Percentiles rank a stretch among this genome's conserved stretches.
These are phyloP conservation scores for Helogale parvula DNA, from an alignment of 2,113 vertebrate species.

Conservation along the genomic window DNA sequence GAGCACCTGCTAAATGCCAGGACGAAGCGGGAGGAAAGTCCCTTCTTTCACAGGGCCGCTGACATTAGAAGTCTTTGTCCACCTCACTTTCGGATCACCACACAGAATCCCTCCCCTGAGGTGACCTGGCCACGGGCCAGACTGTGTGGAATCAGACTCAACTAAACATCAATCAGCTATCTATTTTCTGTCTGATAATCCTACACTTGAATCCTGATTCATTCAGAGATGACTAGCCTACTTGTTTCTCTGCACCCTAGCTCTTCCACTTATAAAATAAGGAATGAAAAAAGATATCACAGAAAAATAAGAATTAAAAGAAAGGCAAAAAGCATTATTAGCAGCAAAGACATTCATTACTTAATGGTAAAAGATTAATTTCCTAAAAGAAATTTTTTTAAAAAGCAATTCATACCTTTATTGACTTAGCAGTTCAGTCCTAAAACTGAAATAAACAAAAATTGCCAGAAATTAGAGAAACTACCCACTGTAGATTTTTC, in stretches of 20 bases:
- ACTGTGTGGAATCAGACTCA: neutral
- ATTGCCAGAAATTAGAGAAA: neutral
- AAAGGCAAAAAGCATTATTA: neutral
- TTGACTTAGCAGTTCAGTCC: neutral
- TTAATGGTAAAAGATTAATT: neutral
- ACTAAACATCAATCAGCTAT: neutral
- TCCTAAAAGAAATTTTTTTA: neutral
- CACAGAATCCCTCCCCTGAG: neutral
- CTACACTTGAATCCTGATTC: neutral
- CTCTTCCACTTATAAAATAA: neutral
- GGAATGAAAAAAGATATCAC: neutral
- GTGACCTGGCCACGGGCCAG: neutral
- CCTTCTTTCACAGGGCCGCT: neutral
- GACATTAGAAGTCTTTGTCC: neutral
- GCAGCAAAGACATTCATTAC: neutral
- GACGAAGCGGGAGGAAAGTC: rapidly evolving
- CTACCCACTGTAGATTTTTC: neutral
- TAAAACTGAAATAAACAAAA: neutral
- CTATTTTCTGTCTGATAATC: neutral
- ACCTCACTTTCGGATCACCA: neutral
- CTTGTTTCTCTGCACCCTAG: neutral
- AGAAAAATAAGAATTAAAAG: neutral
- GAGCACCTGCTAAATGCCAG: neutral
- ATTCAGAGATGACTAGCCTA: neutral
- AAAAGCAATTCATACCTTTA: neutral